Evolutionary conservation across 2,797 vertebrate species (phyloP).

Genomic region (Tarsius wallacei): DNA sequence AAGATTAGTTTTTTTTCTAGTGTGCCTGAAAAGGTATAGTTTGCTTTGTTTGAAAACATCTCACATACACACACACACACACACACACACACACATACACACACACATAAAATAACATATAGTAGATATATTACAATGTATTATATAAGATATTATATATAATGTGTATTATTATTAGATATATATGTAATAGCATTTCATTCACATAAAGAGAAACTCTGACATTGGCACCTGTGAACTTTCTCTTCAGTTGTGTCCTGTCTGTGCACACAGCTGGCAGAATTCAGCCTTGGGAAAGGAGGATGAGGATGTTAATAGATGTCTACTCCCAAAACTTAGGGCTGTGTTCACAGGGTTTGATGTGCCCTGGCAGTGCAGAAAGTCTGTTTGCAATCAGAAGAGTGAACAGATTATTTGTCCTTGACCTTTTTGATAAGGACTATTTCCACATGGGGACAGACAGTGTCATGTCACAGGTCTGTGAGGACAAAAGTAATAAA

Average conservation of each 20-base stretch:
- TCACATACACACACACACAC: too few relatives aligned
- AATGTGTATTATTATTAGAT: not conserved
- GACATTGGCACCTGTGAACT: not conserved
- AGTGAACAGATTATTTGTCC: not conserved
- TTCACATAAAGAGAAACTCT: not conserved
- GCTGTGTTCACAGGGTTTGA: accelerated
- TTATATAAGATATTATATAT: not conserved
- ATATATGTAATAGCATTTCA: too few relatives aligned
- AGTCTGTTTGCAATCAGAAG: accelerated
- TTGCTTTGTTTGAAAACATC: not conserved
- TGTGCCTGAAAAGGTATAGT: not conserved
- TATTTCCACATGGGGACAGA: not conserved
- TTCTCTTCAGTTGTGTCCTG: not conserved
- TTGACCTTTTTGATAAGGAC: accelerated
- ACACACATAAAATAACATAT: too few relatives aligned
- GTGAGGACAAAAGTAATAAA: not conserved
- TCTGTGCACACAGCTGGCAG: not conserved
- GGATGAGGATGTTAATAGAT: not conserved
- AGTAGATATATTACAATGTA: too few relatives aligned
- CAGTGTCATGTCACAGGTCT: not conserved
- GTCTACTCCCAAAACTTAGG: accelerated
- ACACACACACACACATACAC: too few relatives aligned
- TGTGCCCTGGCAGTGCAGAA: accelerated
- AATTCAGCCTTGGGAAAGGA: too few relatives aligned
- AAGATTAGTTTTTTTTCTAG: not conserved